Evolutionary conservation across 2,888 invertebrate genomes (phyloP).

Genomic region (Drosophila gaucha): DNA sequence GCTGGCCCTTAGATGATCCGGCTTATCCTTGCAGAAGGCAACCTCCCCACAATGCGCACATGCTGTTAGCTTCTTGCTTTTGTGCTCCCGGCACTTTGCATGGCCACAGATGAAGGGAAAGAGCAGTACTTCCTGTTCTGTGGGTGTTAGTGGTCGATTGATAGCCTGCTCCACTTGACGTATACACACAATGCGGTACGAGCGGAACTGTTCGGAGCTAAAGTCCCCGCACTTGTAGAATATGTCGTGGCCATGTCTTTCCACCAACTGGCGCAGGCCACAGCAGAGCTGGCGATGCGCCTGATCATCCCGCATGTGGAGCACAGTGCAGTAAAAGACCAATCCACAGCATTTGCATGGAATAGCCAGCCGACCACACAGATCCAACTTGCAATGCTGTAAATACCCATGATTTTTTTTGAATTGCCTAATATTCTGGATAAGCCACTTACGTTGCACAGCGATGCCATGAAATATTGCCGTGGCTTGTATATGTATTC

Average conservation of each 20-base stretch:
- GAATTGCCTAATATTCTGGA: not conserved
- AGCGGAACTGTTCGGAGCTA: conserved; percentile 87
- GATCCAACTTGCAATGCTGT: conserved; percentile 81
- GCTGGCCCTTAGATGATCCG: conserved; percentile 85
- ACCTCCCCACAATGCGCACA: conserved; percentile 88
- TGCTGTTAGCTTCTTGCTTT: conserved; percentile 85
- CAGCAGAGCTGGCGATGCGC: conserved; percentile 88
- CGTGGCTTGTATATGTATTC: conserved; percentile 89
- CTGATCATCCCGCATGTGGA: conserved; percentile 87
- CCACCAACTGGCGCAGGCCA: conserved; percentile 86
- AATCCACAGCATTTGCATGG: conserved; percentile 86
- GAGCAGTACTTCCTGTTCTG: conserved; percentile 89
- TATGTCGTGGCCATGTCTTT: conserved; percentile 86
- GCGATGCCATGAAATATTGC: conserved; percentile 87
- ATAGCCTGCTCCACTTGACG: conserved; percentile 87
- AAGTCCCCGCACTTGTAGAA: conserved; percentile 85
- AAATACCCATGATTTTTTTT: conserved; percentile 7
- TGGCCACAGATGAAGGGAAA: conserved; percentile 88
- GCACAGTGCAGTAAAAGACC: conserved; percentile 87
- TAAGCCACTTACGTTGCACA: conserved; percentile 85
- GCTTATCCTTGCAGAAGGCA: conserved; percentile 86
- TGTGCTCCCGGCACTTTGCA: conserved; percentile 86
- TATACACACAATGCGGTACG: conserved; percentile 88
- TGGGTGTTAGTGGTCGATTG: conserved; percentile 87
- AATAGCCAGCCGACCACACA: conserved; percentile 60